These are phyloP conservation scores for Caenorhabditis angaria DNA, from an alignment of 2,888 invertebrate genomes.

Conservation along the genomic window DNA sequence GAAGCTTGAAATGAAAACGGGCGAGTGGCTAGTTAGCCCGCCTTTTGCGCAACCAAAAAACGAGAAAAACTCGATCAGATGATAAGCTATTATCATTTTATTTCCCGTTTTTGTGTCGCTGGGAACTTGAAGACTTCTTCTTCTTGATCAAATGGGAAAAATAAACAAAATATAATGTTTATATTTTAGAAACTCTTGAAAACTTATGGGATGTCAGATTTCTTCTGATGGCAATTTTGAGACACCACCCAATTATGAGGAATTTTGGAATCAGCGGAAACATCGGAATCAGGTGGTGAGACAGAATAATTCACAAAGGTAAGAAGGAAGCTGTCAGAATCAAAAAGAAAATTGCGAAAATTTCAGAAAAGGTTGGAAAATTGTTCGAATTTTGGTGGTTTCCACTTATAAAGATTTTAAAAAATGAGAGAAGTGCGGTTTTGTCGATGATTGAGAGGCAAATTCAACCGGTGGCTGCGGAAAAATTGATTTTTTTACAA, in stretches of 20 bases:
- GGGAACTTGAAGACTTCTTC: neutral
- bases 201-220: slow-evolving; percentile 37
- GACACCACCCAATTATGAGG: neutral
- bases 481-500: slow-evolving; percentile 38
- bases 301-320: neutral
- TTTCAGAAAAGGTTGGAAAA: slow-evolving; percentile 32
- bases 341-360: too few species aligned
- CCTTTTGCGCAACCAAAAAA: slow-evolving; percentile 4
- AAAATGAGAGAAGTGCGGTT: slow-evolving; percentile 29
- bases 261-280: neutral
- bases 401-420: slow-evolving; percentile 51
- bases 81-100: slow-evolving; percentile 9
- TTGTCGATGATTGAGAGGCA: slow-evolving; percentile 35
- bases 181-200: neutral
- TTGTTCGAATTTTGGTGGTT: slow-evolving; percentile 38
- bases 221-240: slow-evolving; percentile 43
- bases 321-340: neutral
- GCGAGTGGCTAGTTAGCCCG: neutral
- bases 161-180: too few species aligned
- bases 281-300: neutral
- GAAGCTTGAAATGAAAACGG: neutral
- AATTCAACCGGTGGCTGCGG: slow-evolving; percentile 30
- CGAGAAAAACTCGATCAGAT: slow-evolving; percentile 10
- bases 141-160: neutral
- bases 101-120: neutral